A percentile compares a stretch with the other conserved stretches of the same genome.
These are phyloP conservation scores for Galbula dea DNA, from an alignment of 2,113 vertebrate species.

Conservation along the genomic window DNA sequence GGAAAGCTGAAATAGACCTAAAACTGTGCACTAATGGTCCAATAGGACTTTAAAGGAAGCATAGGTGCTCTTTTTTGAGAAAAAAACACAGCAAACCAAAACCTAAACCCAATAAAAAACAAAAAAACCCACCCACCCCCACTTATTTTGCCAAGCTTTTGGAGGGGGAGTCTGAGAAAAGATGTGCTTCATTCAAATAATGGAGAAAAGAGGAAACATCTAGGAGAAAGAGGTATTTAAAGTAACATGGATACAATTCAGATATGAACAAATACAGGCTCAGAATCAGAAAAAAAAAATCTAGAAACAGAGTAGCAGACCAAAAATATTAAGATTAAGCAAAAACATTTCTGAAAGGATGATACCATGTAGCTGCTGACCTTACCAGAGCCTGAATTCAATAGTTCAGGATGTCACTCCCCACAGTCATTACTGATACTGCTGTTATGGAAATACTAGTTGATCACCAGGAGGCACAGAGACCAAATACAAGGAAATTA, in stretches of 20 bases:
- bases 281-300: background rate
- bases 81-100: too few relatives aligned
- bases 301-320: background rate
- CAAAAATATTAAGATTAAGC: background rate
- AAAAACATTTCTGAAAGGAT: background rate
- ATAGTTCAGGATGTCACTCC: slow-evolving; percentile 4
- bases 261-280: background rate
- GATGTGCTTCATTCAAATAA: background rate
- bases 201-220: background rate
- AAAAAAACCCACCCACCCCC: too few relatives aligned
- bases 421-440: background rate
- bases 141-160: background rate
- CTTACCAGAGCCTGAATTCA: background rate
- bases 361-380: background rate
- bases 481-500: background rate
- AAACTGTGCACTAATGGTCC: background rate
- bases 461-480: background rate
- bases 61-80: background rate
- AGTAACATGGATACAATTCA: background rate
- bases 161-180: background rate
- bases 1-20: background rate
- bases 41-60: background rate
- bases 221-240: background rate
- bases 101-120: too few relatives aligned
- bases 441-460: background rate